Percentiles rank a stretch among this genome's conserved stretches.
These are phyloP conservation scores for Urocynchramus pylzowi DNA, from an alignment of 2,113 vertebrate genomes.

Conservation along the genomic window DNA sequence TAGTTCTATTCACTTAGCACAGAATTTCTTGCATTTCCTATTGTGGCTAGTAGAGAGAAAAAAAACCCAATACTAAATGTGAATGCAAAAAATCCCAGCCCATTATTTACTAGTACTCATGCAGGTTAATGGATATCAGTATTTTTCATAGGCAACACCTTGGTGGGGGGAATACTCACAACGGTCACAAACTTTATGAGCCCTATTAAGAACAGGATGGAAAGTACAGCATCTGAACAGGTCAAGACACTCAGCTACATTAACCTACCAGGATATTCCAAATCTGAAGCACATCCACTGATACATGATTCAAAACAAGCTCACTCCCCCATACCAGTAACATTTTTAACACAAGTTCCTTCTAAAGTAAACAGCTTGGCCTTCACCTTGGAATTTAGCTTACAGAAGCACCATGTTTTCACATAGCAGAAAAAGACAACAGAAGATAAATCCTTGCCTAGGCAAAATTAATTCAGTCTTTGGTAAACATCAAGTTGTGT, in stretches of 20 bases:
- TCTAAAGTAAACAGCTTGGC: constrained; percentile 1
- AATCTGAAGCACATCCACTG: neutral
- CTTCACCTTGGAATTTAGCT: constrained; percentile 25
- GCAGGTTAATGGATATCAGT: neutral
- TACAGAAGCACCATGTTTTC: neutral
- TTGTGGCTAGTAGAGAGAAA: too few species aligned
- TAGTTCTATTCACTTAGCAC: neutral
- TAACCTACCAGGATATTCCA: neutral
- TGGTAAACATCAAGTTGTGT: neutral
- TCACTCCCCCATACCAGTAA: neutral
- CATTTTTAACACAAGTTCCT: neutral
- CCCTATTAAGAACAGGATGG: neutral
- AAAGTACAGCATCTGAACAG: neutral
- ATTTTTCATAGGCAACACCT: neutral
- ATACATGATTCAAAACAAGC: neutral
- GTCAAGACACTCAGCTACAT: neutral
- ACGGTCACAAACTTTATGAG: neutral
- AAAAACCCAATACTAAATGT: neutral
- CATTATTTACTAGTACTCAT: neutral
- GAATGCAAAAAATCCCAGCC: neutral
- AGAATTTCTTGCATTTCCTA: neutral
- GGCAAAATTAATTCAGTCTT: neutral
- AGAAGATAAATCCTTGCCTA: neutral
- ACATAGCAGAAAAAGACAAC: neutral
- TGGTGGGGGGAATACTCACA: neutral